Evolutionary conservation across 2,797 vertebrate genomes (phyloP).

Genomic region (Melanotaenia parkinsoni): DNA sequence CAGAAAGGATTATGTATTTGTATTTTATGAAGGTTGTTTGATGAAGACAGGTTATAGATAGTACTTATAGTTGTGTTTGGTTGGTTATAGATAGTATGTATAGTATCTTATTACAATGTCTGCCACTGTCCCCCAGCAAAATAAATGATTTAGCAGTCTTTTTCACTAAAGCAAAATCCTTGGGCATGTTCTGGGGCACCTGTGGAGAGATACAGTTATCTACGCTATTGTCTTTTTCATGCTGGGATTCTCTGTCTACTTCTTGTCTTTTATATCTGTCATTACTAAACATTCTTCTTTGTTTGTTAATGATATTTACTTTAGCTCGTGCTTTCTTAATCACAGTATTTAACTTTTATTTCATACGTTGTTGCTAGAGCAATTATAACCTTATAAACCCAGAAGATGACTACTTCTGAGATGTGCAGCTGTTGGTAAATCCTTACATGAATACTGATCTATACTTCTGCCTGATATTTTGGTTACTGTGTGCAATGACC

Average conservation of each 20-base stretch:
- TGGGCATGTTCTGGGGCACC: slow-evolving; percentile 58
- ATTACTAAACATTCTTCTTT: slow-evolving; percentile 12
- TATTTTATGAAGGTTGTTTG: slow-evolving; percentile 29
- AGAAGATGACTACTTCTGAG: too few relatives aligned
- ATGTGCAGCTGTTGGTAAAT: too few relatives aligned
- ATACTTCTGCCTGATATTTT: too few relatives aligned
- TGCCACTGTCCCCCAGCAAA: slow-evolving; percentile 38
- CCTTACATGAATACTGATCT: too few relatives aligned
- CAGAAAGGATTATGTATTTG: slow-evolving; percentile 44
- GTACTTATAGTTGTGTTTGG: slow-evolving; percentile 33
- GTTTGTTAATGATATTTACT: not conserved
- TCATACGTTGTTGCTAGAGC: too few relatives aligned
- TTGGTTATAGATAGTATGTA: too few relatives aligned
- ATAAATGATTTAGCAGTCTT: slow-evolving; percentile 53
- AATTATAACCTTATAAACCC: too few relatives aligned
- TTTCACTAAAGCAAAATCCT: slow-evolving; percentile 62
- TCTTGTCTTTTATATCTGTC: slow-evolving; percentile 30
- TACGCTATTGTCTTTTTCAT: slow-evolving; percentile 23
- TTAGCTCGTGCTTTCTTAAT: not conserved
- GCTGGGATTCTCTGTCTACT: slow-evolving; percentile 23
- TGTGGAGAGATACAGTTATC: slow-evolving; percentile 34
- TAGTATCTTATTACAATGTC: slow-evolving; percentile 43
- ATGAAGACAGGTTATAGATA: slow-evolving; percentile 38
- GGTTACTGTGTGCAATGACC: too few relatives aligned
- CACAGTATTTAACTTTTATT: not conserved